Evolutionary conservation across 1,140 invertebrate species (phyloP).

Genomic region (Formica exsecta): DNA sequence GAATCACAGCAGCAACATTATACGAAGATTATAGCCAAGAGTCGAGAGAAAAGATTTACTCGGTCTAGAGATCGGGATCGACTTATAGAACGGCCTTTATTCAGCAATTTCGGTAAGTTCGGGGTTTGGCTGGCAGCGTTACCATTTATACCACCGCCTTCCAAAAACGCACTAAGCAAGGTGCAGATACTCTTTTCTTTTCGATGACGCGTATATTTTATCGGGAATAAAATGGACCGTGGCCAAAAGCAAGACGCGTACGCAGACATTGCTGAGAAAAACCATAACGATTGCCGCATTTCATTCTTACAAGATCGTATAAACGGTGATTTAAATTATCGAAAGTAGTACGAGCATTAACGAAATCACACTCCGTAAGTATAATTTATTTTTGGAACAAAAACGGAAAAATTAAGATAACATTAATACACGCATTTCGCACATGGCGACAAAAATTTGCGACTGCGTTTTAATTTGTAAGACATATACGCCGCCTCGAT

Average conservation of each 20-base stretch:
- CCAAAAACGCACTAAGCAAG: slow-evolving; percentile 26
- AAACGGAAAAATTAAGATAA: background rate
- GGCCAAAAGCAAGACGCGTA: slow-evolving; percentile 53
- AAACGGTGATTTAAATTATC: slow-evolving; percentile 55
- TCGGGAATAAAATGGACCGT: slow-evolving; percentile 71
- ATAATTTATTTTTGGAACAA: background rate
- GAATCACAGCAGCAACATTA: slow-evolving; percentile 1
- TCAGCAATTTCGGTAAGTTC: slow-evolving; percentile 62
- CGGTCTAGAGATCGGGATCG: slow-evolving; percentile 3
- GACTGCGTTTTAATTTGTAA: background rate
- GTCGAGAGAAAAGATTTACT: slow-evolving; percentile 32
- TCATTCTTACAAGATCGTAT: slow-evolving; percentile 23
- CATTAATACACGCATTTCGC: background rate
- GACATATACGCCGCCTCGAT: background rate
- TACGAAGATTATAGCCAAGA: background rate
- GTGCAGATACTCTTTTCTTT: slow-evolving; percentile 37
- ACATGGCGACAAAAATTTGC: background rate
- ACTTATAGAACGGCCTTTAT: slow-evolving; percentile 54
- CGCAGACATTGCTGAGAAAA: slow-evolving; percentile 26
- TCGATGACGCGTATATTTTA: slow-evolving; percentile 63
- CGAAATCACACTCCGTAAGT: background rate
- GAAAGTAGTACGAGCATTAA: slow-evolving; percentile 21
- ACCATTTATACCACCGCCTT: slow-evolving; percentile 63
- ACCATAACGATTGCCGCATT: background rate
- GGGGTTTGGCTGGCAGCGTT: slow-evolving; percentile 42